Evolutionary conservation across 2,888 invertebrate species (phyloP).

Genomic region (Agapostemon virescens): DNA sequence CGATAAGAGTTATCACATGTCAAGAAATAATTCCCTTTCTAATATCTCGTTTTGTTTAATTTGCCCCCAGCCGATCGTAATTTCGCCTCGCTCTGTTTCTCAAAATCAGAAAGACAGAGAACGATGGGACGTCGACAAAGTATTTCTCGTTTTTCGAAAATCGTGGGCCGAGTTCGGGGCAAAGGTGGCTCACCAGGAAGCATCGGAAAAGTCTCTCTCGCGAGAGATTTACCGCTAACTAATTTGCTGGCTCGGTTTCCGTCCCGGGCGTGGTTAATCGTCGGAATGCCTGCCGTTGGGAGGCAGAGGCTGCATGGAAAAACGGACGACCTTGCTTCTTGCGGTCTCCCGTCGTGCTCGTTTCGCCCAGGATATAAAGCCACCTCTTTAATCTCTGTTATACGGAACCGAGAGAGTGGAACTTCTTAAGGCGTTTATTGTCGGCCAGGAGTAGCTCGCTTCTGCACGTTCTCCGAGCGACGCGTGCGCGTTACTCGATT

Average conservation of each 20-base stretch:
- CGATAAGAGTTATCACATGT: no score
- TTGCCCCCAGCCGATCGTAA: no score
- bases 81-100: no score
- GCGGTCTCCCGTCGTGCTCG: slow-evolving; percentile 50
- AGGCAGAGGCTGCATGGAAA: slow-evolving; percentile 52
- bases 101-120: background rate
- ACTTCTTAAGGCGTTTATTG: slow-evolving; percentile 60
- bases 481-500: slow-evolving; percentile 8
- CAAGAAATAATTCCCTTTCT: no score
- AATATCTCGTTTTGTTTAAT: no score
- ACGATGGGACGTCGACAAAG: background rate
- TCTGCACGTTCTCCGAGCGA: background rate
- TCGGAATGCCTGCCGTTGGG: slow-evolving; percentile 52
- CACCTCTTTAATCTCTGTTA: slow-evolving; percentile 62
- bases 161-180: background rate
- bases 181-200: background rate
- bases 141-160: background rate
- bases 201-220: slow-evolving; percentile 24
- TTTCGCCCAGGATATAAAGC: slow-evolving; percentile 62
- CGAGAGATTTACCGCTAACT: slow-evolving; percentile 54
- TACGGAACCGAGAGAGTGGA: slow-evolving; percentile 13
- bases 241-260: slow-evolving; percentile 54
- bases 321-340: slow-evolving; percentile 57
- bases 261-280: slow-evolving; percentile 58
- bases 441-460: slow-evolving; percentile 26